Evolutionary conservation across 2,113 vertebrate genomes (phyloP).

Genomic region (Syngnathus floridae): DNA sequence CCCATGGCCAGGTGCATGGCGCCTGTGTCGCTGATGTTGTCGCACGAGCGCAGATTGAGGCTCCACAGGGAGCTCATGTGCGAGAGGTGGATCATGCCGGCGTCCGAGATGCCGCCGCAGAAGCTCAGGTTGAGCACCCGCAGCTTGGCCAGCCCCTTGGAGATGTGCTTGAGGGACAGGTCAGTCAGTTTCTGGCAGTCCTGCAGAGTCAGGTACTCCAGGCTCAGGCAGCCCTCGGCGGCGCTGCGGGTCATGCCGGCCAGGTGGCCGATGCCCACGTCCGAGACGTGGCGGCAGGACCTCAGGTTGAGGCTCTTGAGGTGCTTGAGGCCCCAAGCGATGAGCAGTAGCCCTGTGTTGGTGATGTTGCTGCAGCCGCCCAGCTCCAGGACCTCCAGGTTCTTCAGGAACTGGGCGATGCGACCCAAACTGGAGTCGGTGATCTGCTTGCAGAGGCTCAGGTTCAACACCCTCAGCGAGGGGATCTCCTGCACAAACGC

Average conservation of each 20-base stretch:
- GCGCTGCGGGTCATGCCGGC: conserved; percentile 96
- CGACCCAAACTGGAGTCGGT: conserved; percentile 96
- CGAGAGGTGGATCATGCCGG: conserved; percentile 94
- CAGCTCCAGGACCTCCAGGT: conserved; percentile 92
- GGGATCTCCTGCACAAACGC: conserved; percentile 97
- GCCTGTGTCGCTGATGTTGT: conserved; percentile 97
- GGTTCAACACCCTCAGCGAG: conserved; percentile 89
- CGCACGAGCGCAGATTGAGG: conserved; percentile 94
- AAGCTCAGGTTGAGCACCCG: conserved; percentile 96
- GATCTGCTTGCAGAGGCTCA: conserved; percentile 97
- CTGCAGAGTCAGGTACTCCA: conserved; percentile 96
- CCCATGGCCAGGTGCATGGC: conserved; percentile 99
- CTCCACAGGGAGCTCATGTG: conserved; percentile 94
- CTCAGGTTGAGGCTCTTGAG: conserved; percentile 97
- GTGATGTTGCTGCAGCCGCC: conserved; percentile 98
- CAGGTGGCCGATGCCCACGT: conserved; percentile 97
- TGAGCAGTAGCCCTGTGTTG: conserved; percentile 91
- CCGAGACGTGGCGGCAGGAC: conserved; percentile 94
- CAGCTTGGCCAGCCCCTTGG: conserved; percentile 90
- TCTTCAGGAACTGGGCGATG: conserved; percentile 96
- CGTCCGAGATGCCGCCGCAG: conserved; percentile 95
- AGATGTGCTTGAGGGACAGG: conserved; percentile 92
- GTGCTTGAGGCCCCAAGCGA: conserved; percentile 94
- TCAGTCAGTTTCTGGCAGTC: conserved; percentile 98
- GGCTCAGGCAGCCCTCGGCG: conserved; percentile 88